These are phyloP conservation scores for Saccopteryx bilineata DNA, from an alignment of 2,113 vertebrate species.

Conservation along the genomic window DNA sequence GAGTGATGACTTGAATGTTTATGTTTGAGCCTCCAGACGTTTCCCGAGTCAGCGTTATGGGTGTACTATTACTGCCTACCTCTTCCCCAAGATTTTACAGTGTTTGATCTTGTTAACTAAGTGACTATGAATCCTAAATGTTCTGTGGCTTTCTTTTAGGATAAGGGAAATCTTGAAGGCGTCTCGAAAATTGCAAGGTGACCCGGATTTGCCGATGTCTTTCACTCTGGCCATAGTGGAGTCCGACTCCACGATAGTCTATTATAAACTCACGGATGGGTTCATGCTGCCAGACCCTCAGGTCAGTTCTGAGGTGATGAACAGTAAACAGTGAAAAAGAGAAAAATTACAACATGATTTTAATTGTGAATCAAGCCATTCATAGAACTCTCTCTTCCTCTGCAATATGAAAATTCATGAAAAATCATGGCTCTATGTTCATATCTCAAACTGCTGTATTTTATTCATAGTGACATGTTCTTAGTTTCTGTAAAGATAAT, in stretches of 20 bases:
- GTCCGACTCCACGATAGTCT: constrained; percentile 96
- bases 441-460: not conserved
- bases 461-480: constrained; percentile 31
- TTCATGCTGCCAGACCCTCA: constrained; percentile 95
- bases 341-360: constrained; percentile 77
- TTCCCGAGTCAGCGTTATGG: not conserved
- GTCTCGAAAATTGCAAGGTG: constrained; percentile 77
- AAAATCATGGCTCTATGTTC: not conserved
- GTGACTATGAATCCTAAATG: constrained; percentile 54
- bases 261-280: constrained; percentile 95
- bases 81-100: not conserved
- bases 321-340: constrained; percentile 84
- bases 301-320: constrained; percentile 80
- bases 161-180: constrained; percentile 88
- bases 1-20: not conserved
- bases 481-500: constrained; percentile 47
- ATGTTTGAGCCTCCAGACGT: not conserved
- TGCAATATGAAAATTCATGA: not conserved
- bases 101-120: not conserved
- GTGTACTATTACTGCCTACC: not conserved
- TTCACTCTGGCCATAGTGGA: constrained; percentile 94
- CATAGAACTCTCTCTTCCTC: constrained; percentile 53
- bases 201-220: constrained; percentile 82
- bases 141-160: constrained; percentile 78
- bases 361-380: constrained; percentile 2